These are phyloP conservation scores for Pristionchus mayeri DNA, from an alignment of 2,888 invertebrate species.

Conservation along the genomic window DNA sequence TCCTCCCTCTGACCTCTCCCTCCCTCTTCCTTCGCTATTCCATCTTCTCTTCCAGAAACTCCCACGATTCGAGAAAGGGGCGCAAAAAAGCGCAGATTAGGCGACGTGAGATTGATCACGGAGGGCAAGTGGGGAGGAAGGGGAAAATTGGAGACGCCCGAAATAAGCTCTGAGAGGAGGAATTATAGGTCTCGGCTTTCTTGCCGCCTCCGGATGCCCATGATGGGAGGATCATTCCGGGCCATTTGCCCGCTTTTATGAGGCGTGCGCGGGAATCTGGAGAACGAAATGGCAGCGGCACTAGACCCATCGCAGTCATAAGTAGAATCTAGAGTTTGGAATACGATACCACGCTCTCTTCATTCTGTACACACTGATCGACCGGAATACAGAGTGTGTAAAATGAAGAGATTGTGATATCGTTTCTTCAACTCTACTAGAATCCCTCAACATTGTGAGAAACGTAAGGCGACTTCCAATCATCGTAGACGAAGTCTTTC, in stretches of 20 bases:
- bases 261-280: neutral
- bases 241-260: neutral
- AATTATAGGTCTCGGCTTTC: constrained; percentile 30
- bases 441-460: no score
- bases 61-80: neutral
- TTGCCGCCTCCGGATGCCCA: neutral
- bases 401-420: no score
- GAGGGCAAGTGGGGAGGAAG: neutral
- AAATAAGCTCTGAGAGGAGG: neutral
- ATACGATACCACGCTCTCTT: no score
- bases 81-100: neutral
- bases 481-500: neutral
- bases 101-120: constrained; percentile 1
- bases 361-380: no score
- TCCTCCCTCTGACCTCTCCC: neutral
- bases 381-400: no score
- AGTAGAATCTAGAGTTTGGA: no score
- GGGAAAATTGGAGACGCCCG: neutral
- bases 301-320: no score
- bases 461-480: neutral
- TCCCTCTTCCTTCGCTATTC: neutral
- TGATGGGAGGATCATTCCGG: constrained; percentile 8
- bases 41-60: constrained; percentile 5
- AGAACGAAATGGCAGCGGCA: neutral
- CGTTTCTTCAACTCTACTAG: no score